Conservation (phyloP, 1,140 invertebrate species). For the Hyles euphorbiae region DNA sequence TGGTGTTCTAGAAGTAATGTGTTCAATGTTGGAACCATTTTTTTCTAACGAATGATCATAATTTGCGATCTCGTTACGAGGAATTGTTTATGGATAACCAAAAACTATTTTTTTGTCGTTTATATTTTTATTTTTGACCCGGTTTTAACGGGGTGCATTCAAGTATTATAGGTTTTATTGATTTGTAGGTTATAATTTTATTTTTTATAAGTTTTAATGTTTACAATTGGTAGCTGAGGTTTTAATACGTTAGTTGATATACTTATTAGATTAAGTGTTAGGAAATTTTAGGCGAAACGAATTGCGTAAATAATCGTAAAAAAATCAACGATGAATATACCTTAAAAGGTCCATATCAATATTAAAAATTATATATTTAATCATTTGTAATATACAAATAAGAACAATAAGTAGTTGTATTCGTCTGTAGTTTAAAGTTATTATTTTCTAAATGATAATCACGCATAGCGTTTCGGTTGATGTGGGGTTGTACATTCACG, state of each 20-base stretch:
- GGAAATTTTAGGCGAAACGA: slow-evolving; percentile 42
- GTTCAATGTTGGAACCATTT: slow-evolving; percentile 55
- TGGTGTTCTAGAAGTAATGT: slow-evolving; percentile 52
- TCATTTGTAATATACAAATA: slow-evolving; percentile 61
- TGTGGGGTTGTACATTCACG: not conserved
- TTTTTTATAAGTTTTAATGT: slow-evolving; percentile 35
- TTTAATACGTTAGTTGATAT: slow-evolving; percentile 52
- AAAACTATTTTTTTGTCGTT: slow-evolving; percentile 45
- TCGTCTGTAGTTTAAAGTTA: slow-evolving; percentile 37
- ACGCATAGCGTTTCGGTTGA: slow-evolving; percentile 59
- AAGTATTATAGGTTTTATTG: slow-evolving; percentile 68
- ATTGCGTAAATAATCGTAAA: slow-evolving; percentile 31
- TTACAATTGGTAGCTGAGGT: slow-evolving; percentile 49
- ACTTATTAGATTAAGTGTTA: slow-evolving; percentile 46
- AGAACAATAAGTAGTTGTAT: slow-evolving; percentile 72
- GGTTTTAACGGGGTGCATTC: slow-evolving; percentile 61
- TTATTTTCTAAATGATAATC: slow-evolving; percentile 24
- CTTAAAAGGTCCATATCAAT: slow-evolving; percentile 74
- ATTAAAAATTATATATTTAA: slow-evolving; percentile 65
- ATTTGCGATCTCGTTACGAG: slow-evolving; percentile 40
- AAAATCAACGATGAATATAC: slow-evolving; percentile 50
- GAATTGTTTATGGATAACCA: slow-evolving; percentile 42
- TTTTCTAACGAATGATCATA: slow-evolving; percentile 31
- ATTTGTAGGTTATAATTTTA: slow-evolving; percentile 21
- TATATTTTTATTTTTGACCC: slow-evolving; percentile 44